Evolutionary conservation across 2,113 vertebrate genomes (phyloP), one percentile per base, ranked within the genome.

Genomic region (Pleuronectes platessa): DNA sequence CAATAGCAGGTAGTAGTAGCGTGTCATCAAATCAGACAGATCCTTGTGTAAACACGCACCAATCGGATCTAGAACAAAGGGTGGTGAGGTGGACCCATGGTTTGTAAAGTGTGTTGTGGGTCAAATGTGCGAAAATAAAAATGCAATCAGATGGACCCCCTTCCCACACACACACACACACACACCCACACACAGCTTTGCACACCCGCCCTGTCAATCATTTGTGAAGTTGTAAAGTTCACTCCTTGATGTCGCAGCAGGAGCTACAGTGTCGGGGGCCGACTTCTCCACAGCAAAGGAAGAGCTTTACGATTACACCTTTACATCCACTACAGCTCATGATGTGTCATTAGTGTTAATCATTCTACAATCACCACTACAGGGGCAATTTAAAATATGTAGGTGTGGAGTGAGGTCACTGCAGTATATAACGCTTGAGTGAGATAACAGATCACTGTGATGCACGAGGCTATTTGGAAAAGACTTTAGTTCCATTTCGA

Each of bases 81-180:
- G 45, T 21, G 59, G 21, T 56, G 26, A 42, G 49, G 26, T 13
- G 65, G 68, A 60, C 51, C 51, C 51, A 21, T 10, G 8, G 4
- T 65, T 26, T 49, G 65, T 40, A 65, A 51, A 40, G 55, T 37
- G 74, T 68, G 64, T 72, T 53, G 15, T 64, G 40, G 81, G 79
- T 89, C 83, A 90, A 75, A 90, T 81, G 77, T 90, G 84, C 64
- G 79, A 62, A 82, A 85, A 76, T 59, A 88, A 54, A 86, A 62
- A 82, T 7, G 31, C 24, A 87, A 88, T 86, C 71, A 70, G 53
- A 71, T 83, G 68, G 54, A 82, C 62, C 66, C 63, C 67, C 10
- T 11, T 31, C 13, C 42, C 51, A 27, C 27, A 27, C 4, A 27
- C 27, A 27, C 4, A 27, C 27, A 27, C 31, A 31, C 31, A 31